phyloP scores from a whole-genome alignment of 64 coral and sea anemone genomes.

The Montipora capricornis region DNA sequence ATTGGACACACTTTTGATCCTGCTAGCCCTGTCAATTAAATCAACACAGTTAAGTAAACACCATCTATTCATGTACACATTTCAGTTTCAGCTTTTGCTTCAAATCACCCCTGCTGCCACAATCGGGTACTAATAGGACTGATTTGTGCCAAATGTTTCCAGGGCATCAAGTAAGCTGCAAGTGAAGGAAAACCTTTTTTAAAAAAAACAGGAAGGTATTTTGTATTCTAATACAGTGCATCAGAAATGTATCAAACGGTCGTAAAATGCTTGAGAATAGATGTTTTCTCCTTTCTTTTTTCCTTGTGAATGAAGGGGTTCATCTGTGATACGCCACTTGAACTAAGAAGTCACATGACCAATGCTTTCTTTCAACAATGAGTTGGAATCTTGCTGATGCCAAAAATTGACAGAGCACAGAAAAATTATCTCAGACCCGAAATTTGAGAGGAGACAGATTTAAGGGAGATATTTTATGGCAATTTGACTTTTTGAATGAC shows the following conservation, averaged over 20 bases:
- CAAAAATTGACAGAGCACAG: too few species aligned
- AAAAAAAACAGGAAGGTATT: not conserved
- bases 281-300: not conserved
- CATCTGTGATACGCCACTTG: conserved; percentile 1
- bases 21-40: conserved; percentile 3
- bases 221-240: not conserved
- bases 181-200: not conserved
- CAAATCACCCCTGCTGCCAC: not conserved
- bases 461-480: too few species aligned
- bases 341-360: conserved; percentile 4
- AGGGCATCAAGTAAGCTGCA: not conserved
- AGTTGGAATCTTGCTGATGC: too few species aligned
- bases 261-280: not conserved
- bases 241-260: not conserved
- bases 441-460: too few species aligned
- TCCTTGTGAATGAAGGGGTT: not conserved
- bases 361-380: not conserved
- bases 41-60: not conserved
- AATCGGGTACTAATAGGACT: not conserved
- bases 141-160: not conserved
- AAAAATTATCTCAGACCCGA: too few species aligned
- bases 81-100: conserved; percentile 7
- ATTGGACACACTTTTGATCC: conserved; percentile 11
- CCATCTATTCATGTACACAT: conserved; percentile 15
- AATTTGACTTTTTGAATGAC: too few species aligned